Conservation (phyloP, 2,797 vertebrate species). For the Poecilia picta region DNA sequence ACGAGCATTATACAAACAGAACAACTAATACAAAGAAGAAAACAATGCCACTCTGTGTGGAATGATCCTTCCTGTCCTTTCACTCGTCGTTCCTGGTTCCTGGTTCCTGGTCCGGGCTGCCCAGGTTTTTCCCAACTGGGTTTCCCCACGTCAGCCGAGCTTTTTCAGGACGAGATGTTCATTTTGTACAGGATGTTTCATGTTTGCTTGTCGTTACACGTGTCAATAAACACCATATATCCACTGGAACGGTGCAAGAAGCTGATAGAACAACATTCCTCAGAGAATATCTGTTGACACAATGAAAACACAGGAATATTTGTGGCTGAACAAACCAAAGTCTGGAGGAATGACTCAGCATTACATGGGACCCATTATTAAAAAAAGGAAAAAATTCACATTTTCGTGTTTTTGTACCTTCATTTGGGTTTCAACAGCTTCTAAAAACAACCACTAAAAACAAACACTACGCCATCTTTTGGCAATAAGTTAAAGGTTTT, state of each 20-base stretch:
- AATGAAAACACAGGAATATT: not conserved
- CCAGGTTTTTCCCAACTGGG: slow-evolving; percentile 26
- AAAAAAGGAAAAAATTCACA: too few species aligned
- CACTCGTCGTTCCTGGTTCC: slow-evolving; percentile 1
- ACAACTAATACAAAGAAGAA: slow-evolving; percentile 40
- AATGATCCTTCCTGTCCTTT: slow-evolving; percentile 21
- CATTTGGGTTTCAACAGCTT: too few species aligned
- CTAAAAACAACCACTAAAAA: too few species aligned
- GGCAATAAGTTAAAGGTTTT: too few species aligned
- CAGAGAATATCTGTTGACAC: not conserved
- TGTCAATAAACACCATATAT: slow-evolving; percentile 10
- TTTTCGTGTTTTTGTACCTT: too few species aligned
- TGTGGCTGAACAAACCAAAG: not conserved
- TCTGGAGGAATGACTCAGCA: not conserved
- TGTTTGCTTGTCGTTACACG: slow-evolving; percentile 28
- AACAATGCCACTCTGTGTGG: slow-evolving; percentile 67
- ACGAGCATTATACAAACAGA: slow-evolving; percentile 67
- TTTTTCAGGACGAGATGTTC: slow-evolving; percentile 19
- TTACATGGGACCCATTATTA: too few species aligned
- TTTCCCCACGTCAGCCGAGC: slow-evolving; percentile 8
- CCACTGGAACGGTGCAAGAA: not conserved
- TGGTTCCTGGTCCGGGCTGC: slow-evolving; percentile 24
- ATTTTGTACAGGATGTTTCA: slow-evolving; percentile 10
- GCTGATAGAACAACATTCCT: slow-evolving; percentile 1
- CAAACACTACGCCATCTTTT: too few species aligned